Evolutionary conservation across 2,797 vertebrate species (phyloP).

Genomic region (Tragelaphus eurycerus): DNA sequence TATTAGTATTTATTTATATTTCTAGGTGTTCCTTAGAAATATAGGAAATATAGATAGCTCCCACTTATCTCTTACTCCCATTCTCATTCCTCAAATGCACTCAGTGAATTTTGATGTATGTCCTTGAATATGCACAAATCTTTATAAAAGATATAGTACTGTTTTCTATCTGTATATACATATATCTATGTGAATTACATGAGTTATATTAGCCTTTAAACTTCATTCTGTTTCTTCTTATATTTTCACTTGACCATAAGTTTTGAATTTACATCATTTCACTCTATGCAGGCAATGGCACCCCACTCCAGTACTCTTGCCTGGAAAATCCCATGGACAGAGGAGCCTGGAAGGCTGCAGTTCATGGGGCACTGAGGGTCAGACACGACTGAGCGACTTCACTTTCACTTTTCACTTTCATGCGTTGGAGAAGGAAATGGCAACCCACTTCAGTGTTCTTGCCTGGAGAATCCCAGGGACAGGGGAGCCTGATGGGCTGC

Average conservation of each 20-base stretch:
- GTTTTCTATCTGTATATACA: not conserved
- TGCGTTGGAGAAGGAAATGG: too few species aligned
- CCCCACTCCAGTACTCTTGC: too few species aligned
- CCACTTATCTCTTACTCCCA: not conserved
- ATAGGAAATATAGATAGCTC: not conserved
- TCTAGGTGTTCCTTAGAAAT: not conserved
- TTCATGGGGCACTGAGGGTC: too few species aligned
- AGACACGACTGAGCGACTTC: too few species aligned
- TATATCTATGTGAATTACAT: not conserved
- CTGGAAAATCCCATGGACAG: too few species aligned
- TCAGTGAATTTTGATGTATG: not conserved
- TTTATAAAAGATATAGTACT: not conserved
- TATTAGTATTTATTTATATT: not conserved
- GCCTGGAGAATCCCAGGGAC: too few species aligned
- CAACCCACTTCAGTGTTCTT: too few species aligned
- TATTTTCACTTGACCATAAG: not conserved
- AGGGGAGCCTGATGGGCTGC: too few species aligned
- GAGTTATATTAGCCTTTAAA: not conserved
- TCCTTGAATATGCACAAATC: not conserved
- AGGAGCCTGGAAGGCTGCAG: too few species aligned
- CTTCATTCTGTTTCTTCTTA: not conserved
- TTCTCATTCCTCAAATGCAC: not conserved
- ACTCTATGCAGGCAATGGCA: not conserved
- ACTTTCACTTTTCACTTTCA: too few species aligned
- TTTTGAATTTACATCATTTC: not conserved